phyloP scores from a whole-genome alignment of 1,140 invertebrate species.

The Drosophila kepulauana region DNA sequence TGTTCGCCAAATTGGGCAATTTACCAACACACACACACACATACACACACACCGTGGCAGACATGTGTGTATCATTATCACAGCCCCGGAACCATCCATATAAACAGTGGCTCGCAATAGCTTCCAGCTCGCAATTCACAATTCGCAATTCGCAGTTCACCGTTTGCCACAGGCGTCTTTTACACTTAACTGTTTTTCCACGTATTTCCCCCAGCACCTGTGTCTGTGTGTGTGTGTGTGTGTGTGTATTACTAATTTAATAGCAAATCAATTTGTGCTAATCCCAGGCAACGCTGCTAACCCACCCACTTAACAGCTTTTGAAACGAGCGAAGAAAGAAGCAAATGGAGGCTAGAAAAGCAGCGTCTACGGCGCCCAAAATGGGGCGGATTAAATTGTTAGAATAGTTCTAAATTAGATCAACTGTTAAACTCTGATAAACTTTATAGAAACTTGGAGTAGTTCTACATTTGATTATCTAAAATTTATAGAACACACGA shows the following conservation, averaged over 20 bases:
- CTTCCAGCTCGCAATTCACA: slow-evolving; percentile 18
- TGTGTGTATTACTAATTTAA: slow-evolving; percentile 70
- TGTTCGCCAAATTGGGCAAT: slow-evolving; percentile 77
- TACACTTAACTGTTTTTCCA: slow-evolving; percentile 82
- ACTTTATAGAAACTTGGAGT: too few relatives aligned
- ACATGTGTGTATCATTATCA: slow-evolving; percentile 77
- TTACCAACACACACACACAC: slow-evolving; percentile 40
- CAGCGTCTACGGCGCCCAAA: slow-evolving; percentile 19
- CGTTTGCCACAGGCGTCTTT: slow-evolving; percentile 73
- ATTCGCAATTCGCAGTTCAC: slow-evolving; percentile 15
- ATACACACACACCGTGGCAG: background rate
- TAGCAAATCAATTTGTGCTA: slow-evolving; percentile 82
- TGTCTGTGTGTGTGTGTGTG: slow-evolving; percentile 30
- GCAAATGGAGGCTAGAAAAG: background rate
- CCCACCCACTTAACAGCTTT: slow-evolving; percentile 69
- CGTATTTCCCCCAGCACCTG: slow-evolving; percentile 49
- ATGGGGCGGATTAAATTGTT: slow-evolving; percentile 21
- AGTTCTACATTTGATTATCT: too few relatives aligned
- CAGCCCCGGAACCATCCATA: slow-evolving; percentile 52
- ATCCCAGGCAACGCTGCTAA: slow-evolving; percentile 66
- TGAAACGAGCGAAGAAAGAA: slow-evolving; percentile 11
- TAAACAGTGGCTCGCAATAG: slow-evolving; percentile 38
- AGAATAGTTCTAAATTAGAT: too few relatives aligned
- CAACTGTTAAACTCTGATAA: too few relatives aligned
- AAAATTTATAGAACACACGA: too few relatives aligned